Evolutionary conservation across 2,888 invertebrate genomes (phyloP).

Genomic region (Anthophora plumipes): DNA sequence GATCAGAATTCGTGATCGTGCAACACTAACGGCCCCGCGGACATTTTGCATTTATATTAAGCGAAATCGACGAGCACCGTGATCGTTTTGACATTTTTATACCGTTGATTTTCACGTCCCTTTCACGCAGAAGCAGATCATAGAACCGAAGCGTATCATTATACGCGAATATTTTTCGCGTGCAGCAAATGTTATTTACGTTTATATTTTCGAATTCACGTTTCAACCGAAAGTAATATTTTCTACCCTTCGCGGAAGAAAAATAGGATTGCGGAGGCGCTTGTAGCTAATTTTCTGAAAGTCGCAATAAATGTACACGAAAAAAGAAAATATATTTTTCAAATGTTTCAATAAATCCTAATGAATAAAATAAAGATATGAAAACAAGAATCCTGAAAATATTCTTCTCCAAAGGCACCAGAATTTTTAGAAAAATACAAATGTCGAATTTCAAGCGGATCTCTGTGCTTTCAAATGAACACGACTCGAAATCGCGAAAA

Average conservation of each 20-base stretch:
- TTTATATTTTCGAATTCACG: background rate
- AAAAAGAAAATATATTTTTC: no score
- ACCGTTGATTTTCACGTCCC: background rate
- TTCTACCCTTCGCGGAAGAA: background rate
- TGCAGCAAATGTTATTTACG: background rate
- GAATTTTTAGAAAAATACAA: no score
- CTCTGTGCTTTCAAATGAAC: no score
- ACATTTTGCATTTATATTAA: slow-evolving; percentile 36
- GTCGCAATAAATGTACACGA: no score
- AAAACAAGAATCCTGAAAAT: no score
- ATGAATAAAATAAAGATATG: no score
- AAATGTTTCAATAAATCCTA: no score
- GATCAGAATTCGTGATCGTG: slow-evolving; percentile 30
- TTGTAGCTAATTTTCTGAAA: no score
- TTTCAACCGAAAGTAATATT: background rate
- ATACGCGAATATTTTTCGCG: background rate
- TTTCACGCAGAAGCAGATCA: background rate
- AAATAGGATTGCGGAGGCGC: no score
- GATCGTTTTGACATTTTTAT: slow-evolving; percentile 8
- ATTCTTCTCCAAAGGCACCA: no score
- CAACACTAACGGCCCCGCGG: slow-evolving; percentile 14
- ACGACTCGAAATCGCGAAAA: no score
- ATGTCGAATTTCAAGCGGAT: no score
- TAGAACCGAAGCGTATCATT: background rate
- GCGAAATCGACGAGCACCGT: slow-evolving; percentile 1